These are phyloP conservation scores for Ursus arctos DNA, from an alignment of 2,113 vertebrate genomes.

Conservation along the genomic window DNA sequence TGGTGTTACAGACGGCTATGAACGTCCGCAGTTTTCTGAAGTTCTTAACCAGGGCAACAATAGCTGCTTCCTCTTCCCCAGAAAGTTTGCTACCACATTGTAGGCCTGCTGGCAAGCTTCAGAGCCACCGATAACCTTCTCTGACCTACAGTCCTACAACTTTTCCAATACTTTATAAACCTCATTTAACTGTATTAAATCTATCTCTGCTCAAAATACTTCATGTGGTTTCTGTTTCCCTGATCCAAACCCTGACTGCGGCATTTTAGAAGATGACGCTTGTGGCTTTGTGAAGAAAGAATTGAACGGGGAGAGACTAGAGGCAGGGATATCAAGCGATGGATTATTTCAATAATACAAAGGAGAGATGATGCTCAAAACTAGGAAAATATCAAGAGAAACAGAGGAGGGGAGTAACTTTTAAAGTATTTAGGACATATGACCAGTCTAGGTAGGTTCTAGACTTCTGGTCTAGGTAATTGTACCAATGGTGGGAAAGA, in stretches of 20 bases:
- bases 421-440: neutral
- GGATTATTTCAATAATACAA: conserved; percentile 12
- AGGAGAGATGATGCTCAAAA: neutral
- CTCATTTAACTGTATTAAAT: neutral
- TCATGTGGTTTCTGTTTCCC: neutral
- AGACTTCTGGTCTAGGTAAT: neutral
- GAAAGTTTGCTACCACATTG: neutral
- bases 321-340: neutral
- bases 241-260: neutral
- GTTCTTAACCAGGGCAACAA: neutral
- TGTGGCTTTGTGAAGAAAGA: neutral
- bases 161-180: neutral
- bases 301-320: neutral
- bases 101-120: neutral
- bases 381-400: neutral
- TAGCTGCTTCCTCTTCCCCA: neutral
- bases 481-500: neutral
- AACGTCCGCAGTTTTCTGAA: neutral
- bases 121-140: neutral
- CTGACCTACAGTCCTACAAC: neutral
- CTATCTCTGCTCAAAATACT: neutral
- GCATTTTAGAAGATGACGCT: neutral
- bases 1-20: neutral
- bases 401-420: neutral
- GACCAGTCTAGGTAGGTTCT: neutral